Evolutionary conservation across 2,888 invertebrate genomes (phyloP), one percentile per base, ranked within the genome.

Genomic region (Luffia ferchaultella): DNA sequence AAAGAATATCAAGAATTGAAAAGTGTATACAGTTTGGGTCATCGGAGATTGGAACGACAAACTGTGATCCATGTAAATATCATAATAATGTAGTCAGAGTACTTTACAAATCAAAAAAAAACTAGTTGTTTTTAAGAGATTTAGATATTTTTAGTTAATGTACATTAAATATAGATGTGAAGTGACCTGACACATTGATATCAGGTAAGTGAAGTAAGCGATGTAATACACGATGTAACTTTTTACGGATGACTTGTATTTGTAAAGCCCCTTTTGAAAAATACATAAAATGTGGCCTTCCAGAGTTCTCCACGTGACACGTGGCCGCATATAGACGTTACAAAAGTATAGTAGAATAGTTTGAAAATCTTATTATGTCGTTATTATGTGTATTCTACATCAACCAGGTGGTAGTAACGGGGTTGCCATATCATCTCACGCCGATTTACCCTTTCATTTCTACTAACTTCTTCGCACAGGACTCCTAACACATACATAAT

Each of bases 231-330:
- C 12, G 30, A 30, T 30, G 30, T 30, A 3, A 30, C 12, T 7
- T 30, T n/a, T 42, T 2, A n/a, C 42, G 5, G 18, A 18, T n/a
- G 18, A 45, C n/a, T 16, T 41, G 16, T 63, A 59, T 57, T 59
- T 60, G 62, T 62, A 57, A 3, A 30, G 3, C 12, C 12, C 30
- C 12, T 7, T 30, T 30, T 30, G 30, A 30, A 30, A 63, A 64
- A 60, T 55, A 59, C 63, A 55, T 68, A 16, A 19, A 50, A 47
- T 49, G 78, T 80, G 80, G 80, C 77, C 82, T 85, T 84, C 84
- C 84, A 77, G 84, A 85, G 85, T 85, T 85, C 84, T 85, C 85
- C 85, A 84, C 83, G 73, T 64, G 71, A 67, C 62, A 59, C 60
- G 59, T 60, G 77, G 78, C 78, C 76, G 71, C 73, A 73, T 58